Evolutionary conservation across 1,140 invertebrate species (phyloP).

Genomic region (Musca domestica): DNA sequence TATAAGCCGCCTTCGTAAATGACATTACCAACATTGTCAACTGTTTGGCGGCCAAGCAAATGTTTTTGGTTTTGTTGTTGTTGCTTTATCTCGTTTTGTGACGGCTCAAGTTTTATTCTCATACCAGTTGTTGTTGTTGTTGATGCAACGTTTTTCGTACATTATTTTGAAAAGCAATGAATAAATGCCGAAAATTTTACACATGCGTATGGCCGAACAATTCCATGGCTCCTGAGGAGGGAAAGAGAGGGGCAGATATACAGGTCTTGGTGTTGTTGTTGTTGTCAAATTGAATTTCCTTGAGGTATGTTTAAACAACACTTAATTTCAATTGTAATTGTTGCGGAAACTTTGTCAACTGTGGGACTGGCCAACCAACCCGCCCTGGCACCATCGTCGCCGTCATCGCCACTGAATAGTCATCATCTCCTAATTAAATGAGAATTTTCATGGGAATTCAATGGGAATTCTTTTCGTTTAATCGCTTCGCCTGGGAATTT

Average conservation of each 20-base stretch:
- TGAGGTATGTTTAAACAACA: slow-evolving; percentile 14
- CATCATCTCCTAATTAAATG: too few species aligned
- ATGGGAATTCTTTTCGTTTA: too few species aligned
- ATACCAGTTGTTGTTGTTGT: too few species aligned
- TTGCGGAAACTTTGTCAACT: not conserved
- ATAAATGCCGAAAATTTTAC: slow-evolving; percentile 8
- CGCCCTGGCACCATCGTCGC: too few species aligned
- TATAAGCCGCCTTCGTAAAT: slow-evolving; percentile 16
- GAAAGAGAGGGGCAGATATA: not conserved
- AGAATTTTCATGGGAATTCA: too few species aligned
- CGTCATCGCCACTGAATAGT: too few species aligned
- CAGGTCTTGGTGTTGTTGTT: not conserved
- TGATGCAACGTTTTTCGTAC: not conserved
- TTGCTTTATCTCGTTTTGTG: too few species aligned
- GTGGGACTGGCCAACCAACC: too few species aligned
- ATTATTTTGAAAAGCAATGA: not conserved
- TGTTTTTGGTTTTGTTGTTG: too few species aligned
- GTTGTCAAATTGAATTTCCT: slow-evolving; percentile 15
- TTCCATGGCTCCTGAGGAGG: not conserved
- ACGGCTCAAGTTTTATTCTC: too few species aligned
- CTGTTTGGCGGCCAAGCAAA: too few species aligned
- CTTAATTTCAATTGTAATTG: slow-evolving; percentile 14
- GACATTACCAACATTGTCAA: not conserved
- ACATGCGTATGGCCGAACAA: slow-evolving; percentile 6
- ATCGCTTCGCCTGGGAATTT: too few species aligned